Percentiles rank a stretch among this genome's conserved stretches.
These are phyloP conservation scores for Eristalis pertinax DNA, from an alignment of 2,888 invertebrate genomes.

Conservation along the genomic window DNA sequence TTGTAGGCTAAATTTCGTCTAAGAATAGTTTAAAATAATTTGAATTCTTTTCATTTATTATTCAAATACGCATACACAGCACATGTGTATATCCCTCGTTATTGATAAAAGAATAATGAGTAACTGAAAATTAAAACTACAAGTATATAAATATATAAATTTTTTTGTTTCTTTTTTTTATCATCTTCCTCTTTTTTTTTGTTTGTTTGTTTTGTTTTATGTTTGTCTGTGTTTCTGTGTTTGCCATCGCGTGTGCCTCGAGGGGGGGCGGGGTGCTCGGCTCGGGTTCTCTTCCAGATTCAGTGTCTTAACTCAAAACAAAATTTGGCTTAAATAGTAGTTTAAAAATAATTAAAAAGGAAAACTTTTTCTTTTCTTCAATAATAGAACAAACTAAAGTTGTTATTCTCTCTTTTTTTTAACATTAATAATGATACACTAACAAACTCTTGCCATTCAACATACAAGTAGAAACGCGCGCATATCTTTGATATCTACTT, in stretches of 20 bases:
- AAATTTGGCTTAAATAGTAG: constrained; percentile 50
- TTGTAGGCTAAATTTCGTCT: constrained; percentile 51
- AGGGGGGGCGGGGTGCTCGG: too few species aligned
- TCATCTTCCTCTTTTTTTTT: neutral
- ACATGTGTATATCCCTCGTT: constrained; percentile 35
- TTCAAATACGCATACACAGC: constrained; percentile 41
- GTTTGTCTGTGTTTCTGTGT: neutral
- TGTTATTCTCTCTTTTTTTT: neutral
- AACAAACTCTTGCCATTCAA: constrained; percentile 37
- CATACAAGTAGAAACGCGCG: constrained; percentile 30
- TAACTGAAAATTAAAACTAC: constrained; percentile 42
- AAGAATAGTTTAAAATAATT: constrained; percentile 50
- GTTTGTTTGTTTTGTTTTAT: constrained; percentile 7
- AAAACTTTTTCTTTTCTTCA: neutral
- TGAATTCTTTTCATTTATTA: constrained; percentile 19
- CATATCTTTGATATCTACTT: constrained; percentile 59
- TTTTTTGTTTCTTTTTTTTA: constrained; percentile 1
- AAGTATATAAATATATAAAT: constrained; percentile 66
- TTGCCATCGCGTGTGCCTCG: neutral
- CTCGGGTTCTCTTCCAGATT: constrained; percentile 3
- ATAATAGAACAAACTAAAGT: constrained; percentile 15
- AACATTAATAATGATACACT: constrained; percentile 48
- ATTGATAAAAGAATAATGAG: constrained; percentile 31
- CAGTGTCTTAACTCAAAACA: constrained; percentile 34
- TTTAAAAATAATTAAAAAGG: constrained; percentile 21